Percentiles rank a stretch among this genome's conserved stretches.
phyloP scores from a whole-genome alignment of 2,888 invertebrate genomes.

The Ptilodon capucinus region DNA sequence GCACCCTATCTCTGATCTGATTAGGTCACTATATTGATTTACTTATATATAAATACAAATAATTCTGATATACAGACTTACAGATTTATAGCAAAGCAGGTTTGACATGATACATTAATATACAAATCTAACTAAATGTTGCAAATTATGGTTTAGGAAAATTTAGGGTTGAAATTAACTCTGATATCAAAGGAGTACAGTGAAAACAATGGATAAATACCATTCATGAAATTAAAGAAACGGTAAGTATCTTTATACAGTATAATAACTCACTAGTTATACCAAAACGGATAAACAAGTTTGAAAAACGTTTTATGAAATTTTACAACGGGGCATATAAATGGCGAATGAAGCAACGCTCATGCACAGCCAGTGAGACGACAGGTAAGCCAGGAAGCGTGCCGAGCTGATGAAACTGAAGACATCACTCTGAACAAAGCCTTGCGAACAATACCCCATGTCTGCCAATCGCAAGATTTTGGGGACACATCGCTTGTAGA shows the following conservation, averaged over 20 bases:
- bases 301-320: not conserved
- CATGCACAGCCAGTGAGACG: conserved; percentile 58
- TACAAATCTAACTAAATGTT: not conserved
- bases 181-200: too few relatives aligned
- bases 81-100: not conserved
- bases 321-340: not conserved
- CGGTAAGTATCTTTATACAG: too few relatives aligned
- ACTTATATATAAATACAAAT: not conserved
- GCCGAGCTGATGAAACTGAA: conserved; percentile 56
- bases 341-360: conserved; percentile 27
- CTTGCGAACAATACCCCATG: conserved; percentile 28
- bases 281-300: not conserved
- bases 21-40: not conserved
- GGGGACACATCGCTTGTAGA: too few relatives aligned
- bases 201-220: too few relatives aligned
- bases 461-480: conserved; percentile 32
- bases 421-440: conserved; percentile 28
- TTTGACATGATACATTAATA: not conserved
- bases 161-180: too few relatives aligned
- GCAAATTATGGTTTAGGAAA: too few relatives aligned
- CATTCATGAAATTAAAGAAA: too few relatives aligned
- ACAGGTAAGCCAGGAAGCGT: conserved; percentile 64
- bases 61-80: not conserved
- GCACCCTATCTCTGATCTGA: not conserved
- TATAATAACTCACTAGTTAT: not conserved